Conservation (phyloP, 2,888 invertebrate genomes). For the Cenopis cana region DNA sequence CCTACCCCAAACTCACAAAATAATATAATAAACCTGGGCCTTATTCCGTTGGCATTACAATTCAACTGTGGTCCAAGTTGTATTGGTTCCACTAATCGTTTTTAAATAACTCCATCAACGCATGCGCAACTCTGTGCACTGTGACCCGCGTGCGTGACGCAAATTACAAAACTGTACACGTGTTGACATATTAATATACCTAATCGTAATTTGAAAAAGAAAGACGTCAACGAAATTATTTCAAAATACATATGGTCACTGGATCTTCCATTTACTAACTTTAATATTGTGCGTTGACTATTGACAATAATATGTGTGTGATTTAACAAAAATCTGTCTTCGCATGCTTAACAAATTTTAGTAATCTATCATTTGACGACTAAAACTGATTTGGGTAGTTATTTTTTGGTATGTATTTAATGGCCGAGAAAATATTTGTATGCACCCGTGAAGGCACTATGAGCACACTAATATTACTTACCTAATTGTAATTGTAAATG, state of each 20-base stretch:
- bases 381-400: too few species aligned
- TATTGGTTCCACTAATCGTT: conserved; percentile 50
- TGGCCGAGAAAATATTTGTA: too few species aligned
- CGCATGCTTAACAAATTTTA: too few species aligned
- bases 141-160: conserved; percentile 48
- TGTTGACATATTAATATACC: conserved; percentile 38
- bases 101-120: conserved; percentile 53
- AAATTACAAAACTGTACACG: conserved; percentile 28
- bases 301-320: too few species aligned
- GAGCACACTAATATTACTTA: too few species aligned
- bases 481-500: too few species aligned
- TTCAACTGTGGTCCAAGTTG: neutral
- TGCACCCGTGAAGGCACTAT: too few species aligned
- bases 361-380: too few species aligned
- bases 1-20: neutral
- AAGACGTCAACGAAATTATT: conserved; percentile 7
- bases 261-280: neutral
- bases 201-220: conserved; percentile 23
- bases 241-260: neutral
- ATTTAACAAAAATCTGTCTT: too few species aligned
- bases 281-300: neutral
- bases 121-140: conserved; percentile 50
- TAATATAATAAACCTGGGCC: neutral
- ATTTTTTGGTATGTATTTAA: too few species aligned
- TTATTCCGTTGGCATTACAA: neutral